Base-by-base conservation (phyloP, 2,113 vertebrate species). In the Larimichthys crocea region DNA sequence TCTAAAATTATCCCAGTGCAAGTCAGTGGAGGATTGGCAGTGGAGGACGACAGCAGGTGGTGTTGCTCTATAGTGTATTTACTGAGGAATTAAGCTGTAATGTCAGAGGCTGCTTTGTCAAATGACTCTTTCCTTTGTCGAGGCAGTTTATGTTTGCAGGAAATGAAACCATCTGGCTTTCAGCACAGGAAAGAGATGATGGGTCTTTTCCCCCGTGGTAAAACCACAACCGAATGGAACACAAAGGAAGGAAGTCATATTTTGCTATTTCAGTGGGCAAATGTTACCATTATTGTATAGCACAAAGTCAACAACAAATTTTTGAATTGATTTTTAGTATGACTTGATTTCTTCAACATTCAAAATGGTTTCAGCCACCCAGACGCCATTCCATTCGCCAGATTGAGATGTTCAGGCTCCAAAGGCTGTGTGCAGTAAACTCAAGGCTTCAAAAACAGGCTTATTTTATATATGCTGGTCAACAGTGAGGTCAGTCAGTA, bases 41-140 rank as follows among this genome's bases (percentile, higher is more conserved):
- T 6, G 53, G 63, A 71, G 68, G 77, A 70, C n/a, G 42, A 85
- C 70, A 85, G 89, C 89, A 92, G 91, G 84, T 90, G 82, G 31
- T 88, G 69, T 66, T 77, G 78, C 61, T 79, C 82, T 70, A 50
- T 42, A 14, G 74, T 79, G 79, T 91, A 86, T 91, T 93, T 92
- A 88, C 83, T 3, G 26, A 82, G 74, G 91, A 92, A 92, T 94
- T 83, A 91, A 89, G 88, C 59, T 69, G 48, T 89, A 89, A 92
- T 91, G 91, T 91, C 87, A 91, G 74, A 88, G 66, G 83, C 73
- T 90, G 73, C 81, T 86, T 63, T 60, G 79, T 70, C 48, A 10
- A 82, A 74, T 74, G 53, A 81, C 80, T 87, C 75, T 40, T 83
- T 82, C 64, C 76, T 73, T 76, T 73, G 60, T 49, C 0, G 8